Evolutionary conservation across 2,113 vertebrate species (phyloP), one percentile per base, ranked within the genome.

Genomic region (Tachycineta bicolor): DNA sequence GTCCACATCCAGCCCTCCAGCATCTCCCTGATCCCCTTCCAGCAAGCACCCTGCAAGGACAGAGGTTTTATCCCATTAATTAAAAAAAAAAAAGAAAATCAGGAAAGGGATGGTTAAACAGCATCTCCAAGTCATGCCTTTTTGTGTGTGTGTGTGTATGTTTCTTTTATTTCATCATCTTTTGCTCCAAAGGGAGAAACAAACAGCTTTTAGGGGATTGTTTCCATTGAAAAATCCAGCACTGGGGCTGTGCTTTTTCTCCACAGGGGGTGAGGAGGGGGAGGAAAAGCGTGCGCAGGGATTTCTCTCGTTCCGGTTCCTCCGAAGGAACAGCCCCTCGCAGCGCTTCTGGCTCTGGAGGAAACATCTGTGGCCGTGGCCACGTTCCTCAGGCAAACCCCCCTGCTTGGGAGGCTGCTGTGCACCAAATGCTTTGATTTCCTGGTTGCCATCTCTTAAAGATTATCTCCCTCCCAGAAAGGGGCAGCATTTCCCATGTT

Each of bases 331-430:
- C 91, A 49, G 49, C 86, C 65, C 58, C 63, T 23, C 15, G 13
- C 63, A 80, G 93, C 88, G 71, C 60, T 78, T 64, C 20, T 92
- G 75, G 22, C 93, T 70, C 68, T 92, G 90, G 88, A 96, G 96
- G 96, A 97, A 97, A 97, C 96, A 97, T 97, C 96, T 97, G 96
- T 77, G 85, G 26, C 65, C 6, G 24, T 75, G 83, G 73, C 93
- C 85, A 75, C 3, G 52, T 67, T 92, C 47, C 79, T 68, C 0
- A 6, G 76, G 85, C 92, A 95, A 93, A 93, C 69, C 49, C 62
- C 88, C 88, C 64, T 89, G 56, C 1, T 2, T 52, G 68, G 79
- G n/a, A 83, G 68, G 83, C 56, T 67, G 43, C 34, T 82, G 77
- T 50, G 79, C 77, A 47, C 22, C 19, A 4, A 96, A 88, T 17